phyloP scores from a whole-genome alignment of 2,888 invertebrate species.

The Drosophila parthenogenetica region DNA sequence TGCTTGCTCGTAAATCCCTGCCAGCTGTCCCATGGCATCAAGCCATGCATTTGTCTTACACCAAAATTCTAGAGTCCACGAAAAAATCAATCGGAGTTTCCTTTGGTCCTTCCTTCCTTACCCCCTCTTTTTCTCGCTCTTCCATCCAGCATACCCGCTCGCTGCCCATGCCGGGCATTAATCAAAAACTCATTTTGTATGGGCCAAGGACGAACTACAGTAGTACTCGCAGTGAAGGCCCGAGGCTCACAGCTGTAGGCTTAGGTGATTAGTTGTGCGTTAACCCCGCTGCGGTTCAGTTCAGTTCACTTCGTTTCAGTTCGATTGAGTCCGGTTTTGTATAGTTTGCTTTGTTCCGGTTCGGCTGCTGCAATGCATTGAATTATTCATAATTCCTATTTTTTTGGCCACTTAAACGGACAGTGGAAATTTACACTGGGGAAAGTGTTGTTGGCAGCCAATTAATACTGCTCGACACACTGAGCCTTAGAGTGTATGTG shows the following conservation, averaged over 20 bases:
- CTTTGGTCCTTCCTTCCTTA: not conserved
- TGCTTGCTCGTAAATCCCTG: constrained; percentile 19
- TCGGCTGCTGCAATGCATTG: constrained; percentile 52
- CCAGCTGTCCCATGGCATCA: constrained; percentile 46
- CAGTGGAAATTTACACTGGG: constrained; percentile 35
- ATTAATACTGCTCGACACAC: constrained; percentile 32
- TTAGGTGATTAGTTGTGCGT: constrained; percentile 75
- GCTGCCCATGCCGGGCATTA: constrained; percentile 57
- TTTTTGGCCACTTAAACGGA: constrained; percentile 44
- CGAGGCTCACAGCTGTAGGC: constrained; percentile 25
- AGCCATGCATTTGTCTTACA: constrained; percentile 60
- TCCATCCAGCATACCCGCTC: no score
- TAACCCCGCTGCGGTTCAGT: constrained; percentile 62
- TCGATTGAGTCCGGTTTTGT: not conserved
- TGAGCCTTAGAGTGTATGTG: not conserved
- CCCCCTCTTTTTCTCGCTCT: not conserved
- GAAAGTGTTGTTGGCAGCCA: constrained; percentile 24
- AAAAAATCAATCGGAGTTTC: constrained; percentile 62
- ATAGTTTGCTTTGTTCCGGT: constrained; percentile 8
- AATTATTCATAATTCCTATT: constrained; percentile 58
- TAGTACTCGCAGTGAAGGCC: not conserved
- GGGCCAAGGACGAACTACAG: constrained; percentile 24
- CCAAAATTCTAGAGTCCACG: constrained; percentile 14
- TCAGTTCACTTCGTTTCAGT: constrained; percentile 14
- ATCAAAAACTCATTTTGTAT: constrained; percentile 77